Evolutionary conservation across 2,888 invertebrate species (phyloP).

Genomic region (Euplagia quadripunctaria): DNA sequence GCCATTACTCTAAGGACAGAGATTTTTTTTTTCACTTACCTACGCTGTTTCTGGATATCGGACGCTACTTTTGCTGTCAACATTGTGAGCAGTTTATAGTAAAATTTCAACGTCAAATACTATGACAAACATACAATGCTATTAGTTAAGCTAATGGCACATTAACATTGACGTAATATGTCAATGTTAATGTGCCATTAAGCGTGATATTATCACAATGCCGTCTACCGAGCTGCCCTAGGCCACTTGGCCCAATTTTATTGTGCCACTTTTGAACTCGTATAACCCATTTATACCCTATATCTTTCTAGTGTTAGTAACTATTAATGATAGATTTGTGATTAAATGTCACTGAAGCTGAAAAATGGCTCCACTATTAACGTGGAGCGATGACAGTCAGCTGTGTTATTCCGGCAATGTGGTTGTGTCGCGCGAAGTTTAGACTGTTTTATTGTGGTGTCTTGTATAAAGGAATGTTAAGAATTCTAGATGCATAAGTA

Average conservation of each 20-base stretch:
- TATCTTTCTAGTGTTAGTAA: not conserved
- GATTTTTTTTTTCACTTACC: no score
- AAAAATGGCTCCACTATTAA: not conserved
- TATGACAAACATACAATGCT: not conserved
- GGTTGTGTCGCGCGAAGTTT: not conserved
- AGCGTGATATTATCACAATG: not conserved
- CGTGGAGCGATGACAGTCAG: not conserved
- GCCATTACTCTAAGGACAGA: no score
- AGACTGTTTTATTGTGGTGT: not conserved
- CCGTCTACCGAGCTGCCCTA: not conserved
- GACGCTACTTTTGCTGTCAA: no score
- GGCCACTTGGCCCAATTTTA: conserved; percentile 1
- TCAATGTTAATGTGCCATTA: no score
- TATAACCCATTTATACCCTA: not conserved
- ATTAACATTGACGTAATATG: not conserved
- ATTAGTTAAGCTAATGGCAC: conserved; percentile 1
- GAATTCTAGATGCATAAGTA: not conserved
- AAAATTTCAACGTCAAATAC: not conserved
- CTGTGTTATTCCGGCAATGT: not conserved
- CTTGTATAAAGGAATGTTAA: not conserved
- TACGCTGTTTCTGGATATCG: no score
- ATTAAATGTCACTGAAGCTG: not conserved
- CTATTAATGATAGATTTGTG: not conserved
- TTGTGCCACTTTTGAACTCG: not conserved
- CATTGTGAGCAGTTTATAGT: no score